phyloP scores from a whole-genome alignment of 2,797 vertebrate genomes.

The Enteromius unitaeniatus region DNA sequence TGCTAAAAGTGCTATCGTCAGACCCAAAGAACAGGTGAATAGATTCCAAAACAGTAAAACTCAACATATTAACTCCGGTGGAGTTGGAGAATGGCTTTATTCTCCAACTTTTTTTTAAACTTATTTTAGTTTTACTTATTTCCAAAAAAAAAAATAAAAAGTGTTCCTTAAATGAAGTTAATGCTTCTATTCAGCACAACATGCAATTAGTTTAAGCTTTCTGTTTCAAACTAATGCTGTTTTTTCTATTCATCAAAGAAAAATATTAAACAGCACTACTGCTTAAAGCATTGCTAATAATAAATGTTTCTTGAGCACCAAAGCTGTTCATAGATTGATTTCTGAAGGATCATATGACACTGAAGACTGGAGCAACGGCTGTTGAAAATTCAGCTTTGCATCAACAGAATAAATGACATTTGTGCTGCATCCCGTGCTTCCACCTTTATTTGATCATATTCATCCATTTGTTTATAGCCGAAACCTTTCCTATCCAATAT shows the following conservation, averaged over 20 bases:
- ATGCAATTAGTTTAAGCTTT: too few species aligned
- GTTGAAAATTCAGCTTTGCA: neutral
- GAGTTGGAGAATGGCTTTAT: too few species aligned
- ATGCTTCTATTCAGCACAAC: neutral
- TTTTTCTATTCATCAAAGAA: neutral
- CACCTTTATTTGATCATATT: neutral
- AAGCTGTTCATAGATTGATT: neutral
- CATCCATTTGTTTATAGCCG: neutral
- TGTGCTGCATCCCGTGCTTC: neutral
- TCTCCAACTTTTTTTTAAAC: too few species aligned
- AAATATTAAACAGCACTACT: neutral
- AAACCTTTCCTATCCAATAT: neutral
- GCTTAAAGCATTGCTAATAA: neutral
- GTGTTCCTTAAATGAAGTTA: neutral
- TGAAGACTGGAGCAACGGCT: neutral
- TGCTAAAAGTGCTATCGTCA: too few species aligned
- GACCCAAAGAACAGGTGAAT: too few species aligned
- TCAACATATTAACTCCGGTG: too few species aligned
- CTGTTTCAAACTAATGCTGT: neutral
- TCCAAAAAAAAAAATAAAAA: too few species aligned
- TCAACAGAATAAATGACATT: neutral
- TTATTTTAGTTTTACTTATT: too few species aligned
- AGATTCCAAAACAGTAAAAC: too few species aligned
- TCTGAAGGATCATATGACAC: slow-evolving; percentile 1
- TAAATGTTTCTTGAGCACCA: neutral